These are phyloP conservation scores for Drosophila aldrichi DNA, from an alignment of 2,888 invertebrate genomes.

Conservation along the genomic window DNA sequence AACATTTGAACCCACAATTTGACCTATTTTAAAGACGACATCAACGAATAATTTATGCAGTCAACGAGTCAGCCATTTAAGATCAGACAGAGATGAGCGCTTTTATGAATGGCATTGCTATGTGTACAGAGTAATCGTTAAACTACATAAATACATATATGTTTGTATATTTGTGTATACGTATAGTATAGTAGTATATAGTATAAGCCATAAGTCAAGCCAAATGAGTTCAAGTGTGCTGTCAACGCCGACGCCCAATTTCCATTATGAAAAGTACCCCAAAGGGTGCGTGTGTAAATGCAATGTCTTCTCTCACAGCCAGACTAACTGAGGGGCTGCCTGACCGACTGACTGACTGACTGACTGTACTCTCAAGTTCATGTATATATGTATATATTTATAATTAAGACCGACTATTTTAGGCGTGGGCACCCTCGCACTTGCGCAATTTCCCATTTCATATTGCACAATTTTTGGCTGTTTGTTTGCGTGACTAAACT, in stretches of 20 bases:
- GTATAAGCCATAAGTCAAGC: constrained; percentile 17
- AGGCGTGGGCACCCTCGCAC: constrained; percentile 39
- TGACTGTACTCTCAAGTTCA: constrained; percentile 60
- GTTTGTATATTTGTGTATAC: not conserved
- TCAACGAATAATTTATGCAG: constrained; percentile 42
- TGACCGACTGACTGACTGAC: constrained; percentile 8
- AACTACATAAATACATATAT: not conserved
- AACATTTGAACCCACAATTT: constrained; percentile 53
- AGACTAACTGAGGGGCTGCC: constrained; percentile 18
- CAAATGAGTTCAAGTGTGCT: constrained; percentile 69
- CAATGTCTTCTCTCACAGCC: constrained; percentile 18
- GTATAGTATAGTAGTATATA: not conserved
- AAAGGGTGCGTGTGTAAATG: constrained; percentile 49
- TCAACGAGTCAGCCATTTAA: constrained; percentile 21
- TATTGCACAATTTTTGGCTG: constrained; percentile 42
- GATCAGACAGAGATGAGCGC: constrained; percentile 25
- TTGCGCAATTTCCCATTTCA: constrained; percentile 66
- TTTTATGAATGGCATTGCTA: constrained; percentile 37
- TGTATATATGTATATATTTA: constrained; percentile 29
- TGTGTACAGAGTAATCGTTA: not conserved
- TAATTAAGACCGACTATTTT: constrained; percentile 66
- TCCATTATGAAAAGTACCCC: constrained; percentile 9
- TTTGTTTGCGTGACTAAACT: constrained; percentile 44
- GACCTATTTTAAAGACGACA: constrained; percentile 48
- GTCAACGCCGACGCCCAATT: constrained; percentile 43